Base-by-base conservation (phyloP, 2,113 vertebrate species). In the Odontophorus gujanensis region DNA sequence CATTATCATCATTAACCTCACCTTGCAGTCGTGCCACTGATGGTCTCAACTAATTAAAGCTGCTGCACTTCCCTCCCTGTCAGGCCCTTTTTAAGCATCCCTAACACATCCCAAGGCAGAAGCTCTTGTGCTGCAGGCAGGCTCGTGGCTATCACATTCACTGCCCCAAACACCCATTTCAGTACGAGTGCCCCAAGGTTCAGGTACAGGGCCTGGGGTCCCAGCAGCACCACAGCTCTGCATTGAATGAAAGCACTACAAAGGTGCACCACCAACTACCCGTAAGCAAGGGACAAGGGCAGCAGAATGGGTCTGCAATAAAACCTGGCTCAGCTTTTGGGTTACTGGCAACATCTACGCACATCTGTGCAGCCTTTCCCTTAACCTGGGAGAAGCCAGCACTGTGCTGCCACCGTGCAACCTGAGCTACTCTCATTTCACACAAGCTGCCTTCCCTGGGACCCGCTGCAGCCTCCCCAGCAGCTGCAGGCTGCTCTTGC, bases 1-100 rank as follows among this genome's bases (percentile, higher is more conserved):
- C 84, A 81, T 94, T 95, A 89, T 45, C 50, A 77, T 86, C 95
- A 96, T 95, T 93, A 94, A 79, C 88, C 90, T 95, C 90, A 79
- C 48, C 87, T 86, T 81, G 72, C 93, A 85, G 26, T 50, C 63
- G 1, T 18, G 69, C 67, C 66, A 21, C 88, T 7, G 66, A 90
- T 69, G 82, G 50, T 59, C 77, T 62, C 81, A 67, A 88, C 71
- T 89, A 91, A 91, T 82, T 83, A 82, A 76, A 92, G 71, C 32
- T 8, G 66, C 79, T 57, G 65, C 7, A 34, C 51, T 81, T 81
- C 79, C 61, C 79, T 58, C 55, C 47, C 73, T 47, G 15, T 9
- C 26, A 53, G 51, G 14, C 51, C 26, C 15, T 53, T 53, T 53
- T 53, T 9, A 53, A 30, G 51, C 26, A 30, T 53, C 51, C 14